A percentile compares a stretch with the other conserved stretches of the same genome.
Conservation (phyloP, 2,888 invertebrate genomes). For the Apodemia mormo region DNA sequence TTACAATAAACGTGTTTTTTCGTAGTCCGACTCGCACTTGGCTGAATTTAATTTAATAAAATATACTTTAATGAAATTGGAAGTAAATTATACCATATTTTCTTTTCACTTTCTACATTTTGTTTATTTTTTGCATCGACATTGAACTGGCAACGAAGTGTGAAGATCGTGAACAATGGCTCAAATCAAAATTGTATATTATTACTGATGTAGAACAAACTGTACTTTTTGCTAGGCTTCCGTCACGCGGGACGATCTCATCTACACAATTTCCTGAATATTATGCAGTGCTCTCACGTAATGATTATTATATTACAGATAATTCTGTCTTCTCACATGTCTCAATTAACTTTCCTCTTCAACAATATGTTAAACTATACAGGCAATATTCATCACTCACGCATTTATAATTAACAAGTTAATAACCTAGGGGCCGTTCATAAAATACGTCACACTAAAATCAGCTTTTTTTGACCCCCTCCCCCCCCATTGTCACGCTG, state of each 20-base stretch:
- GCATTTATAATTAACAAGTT: neutral
- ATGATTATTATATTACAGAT: slow-evolving; percentile 19
- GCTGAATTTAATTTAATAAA: no score
- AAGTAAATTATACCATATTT: slow-evolving; percentile 4
- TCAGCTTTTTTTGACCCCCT: no score
- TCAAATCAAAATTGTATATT: slow-evolving; percentile 34
- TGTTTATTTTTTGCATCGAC: slow-evolving; percentile 29
- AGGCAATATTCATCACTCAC: neutral
- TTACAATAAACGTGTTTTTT: no score
- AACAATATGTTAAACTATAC: neutral
- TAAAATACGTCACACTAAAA: no score
- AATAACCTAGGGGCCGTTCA: no score
- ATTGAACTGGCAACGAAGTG: slow-evolving; percentile 53
- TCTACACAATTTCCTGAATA: slow-evolving; percentile 35
- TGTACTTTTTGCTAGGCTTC: slow-evolving; percentile 40
- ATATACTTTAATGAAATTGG: neutral
- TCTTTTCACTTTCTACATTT: slow-evolving; percentile 25
- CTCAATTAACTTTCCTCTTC: slow-evolving; percentile 9
- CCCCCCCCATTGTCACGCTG: no score
- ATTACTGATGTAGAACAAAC: slow-evolving; percentile 37
- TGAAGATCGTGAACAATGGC: slow-evolving; percentile 52
- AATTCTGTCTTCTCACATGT: slow-evolving; percentile 4
- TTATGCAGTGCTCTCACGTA: slow-evolving; percentile 16
- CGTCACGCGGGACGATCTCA: slow-evolving; percentile 39
- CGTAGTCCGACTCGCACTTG: no score